Percentiles rank a stretch among this genome's conserved stretches.
These are phyloP conservation scores for Lepeophtheirus salmonis DNA, from an alignment of 1,140 invertebrate genomes.

Conservation along the genomic window DNA sequence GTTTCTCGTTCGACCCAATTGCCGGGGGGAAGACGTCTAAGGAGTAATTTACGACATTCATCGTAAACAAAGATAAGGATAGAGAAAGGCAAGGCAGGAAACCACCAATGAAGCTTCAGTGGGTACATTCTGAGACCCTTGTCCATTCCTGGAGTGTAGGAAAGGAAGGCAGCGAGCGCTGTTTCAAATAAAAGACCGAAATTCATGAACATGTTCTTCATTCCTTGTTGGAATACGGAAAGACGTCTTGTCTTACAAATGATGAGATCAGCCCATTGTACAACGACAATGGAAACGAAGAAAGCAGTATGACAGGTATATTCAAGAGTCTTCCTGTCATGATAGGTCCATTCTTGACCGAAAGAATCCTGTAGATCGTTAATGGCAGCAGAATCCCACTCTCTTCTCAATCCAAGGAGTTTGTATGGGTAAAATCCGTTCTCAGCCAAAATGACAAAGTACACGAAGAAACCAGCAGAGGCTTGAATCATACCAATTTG, in stretches of 20 bases:
- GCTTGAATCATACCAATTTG: slow-evolving; percentile 36
- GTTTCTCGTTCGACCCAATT: no score
- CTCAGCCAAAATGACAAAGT: slow-evolving; percentile 39
- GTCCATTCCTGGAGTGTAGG: no score
- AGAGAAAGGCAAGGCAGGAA: no score
- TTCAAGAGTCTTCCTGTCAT: slow-evolving; percentile 40
- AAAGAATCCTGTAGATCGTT: slow-evolving; percentile 39
- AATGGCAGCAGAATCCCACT: slow-evolving; percentile 36
- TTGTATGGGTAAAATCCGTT: slow-evolving; percentile 37
- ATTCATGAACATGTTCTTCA: slow-evolving; percentile 53
- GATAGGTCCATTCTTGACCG: slow-evolving; percentile 43
- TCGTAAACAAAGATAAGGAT: no score
- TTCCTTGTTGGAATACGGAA: slow-evolving; percentile 42
- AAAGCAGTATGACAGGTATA: slow-evolving; percentile 46
- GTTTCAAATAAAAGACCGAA: slow-evolving; percentile 53
- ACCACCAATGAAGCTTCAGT: no score
- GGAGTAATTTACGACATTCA: no score
- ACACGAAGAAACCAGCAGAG: slow-evolving; percentile 33
- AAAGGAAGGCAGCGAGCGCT: slow-evolving; percentile 41
- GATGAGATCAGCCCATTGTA: slow-evolving; percentile 48
- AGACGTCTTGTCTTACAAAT: slow-evolving; percentile 44
- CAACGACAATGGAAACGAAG: slow-evolving; percentile 44
- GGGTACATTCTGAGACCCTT: no score
- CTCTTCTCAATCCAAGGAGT: slow-evolving; percentile 32
- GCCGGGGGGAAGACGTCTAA: no score